phyloP scores from a whole-genome alignment of 2,113 vertebrate species.

The Campylorhamphus procurvoides region DNA sequence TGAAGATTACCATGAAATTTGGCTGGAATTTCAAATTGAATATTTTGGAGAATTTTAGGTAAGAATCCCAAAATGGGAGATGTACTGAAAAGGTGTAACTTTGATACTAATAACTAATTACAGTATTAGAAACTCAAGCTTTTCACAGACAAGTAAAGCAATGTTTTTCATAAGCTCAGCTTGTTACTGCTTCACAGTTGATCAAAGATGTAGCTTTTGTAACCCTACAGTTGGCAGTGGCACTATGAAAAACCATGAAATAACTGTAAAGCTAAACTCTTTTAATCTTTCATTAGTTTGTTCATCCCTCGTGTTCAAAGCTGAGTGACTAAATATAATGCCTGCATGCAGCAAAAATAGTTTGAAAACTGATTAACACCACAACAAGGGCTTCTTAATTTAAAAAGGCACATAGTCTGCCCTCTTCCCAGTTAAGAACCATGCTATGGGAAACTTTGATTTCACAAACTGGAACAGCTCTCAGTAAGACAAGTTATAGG shows the following conservation, averaged over 20 bases:
- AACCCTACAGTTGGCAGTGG: neutral
- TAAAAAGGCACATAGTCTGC: neutral
- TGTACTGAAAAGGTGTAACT: neutral
- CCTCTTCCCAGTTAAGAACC: neutral
- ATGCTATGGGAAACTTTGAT: neutral
- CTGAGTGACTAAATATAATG: neutral
- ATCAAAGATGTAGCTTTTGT: neutral
- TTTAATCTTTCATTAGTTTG: neutral
- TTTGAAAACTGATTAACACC: neutral
- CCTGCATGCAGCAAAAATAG: neutral
- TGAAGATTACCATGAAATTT: neutral
- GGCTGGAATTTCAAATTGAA: neutral
- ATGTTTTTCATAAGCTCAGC: neutral
- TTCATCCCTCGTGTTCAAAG: neutral
- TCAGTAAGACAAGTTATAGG: neutral
- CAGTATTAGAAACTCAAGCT: neutral
- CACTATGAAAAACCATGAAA: neutral
- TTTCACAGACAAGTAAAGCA: neutral
- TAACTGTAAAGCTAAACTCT: neutral
- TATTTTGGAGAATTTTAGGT: neutral
- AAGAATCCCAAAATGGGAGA: neutral
- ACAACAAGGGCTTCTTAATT: neutral
- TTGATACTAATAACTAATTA: neutral
- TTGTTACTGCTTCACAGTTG: neutral
- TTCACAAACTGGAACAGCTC: neutral